Evolutionary conservation across 2,888 invertebrate genomes (phyloP).

Genomic region (Drosophila algonquin): DNA sequence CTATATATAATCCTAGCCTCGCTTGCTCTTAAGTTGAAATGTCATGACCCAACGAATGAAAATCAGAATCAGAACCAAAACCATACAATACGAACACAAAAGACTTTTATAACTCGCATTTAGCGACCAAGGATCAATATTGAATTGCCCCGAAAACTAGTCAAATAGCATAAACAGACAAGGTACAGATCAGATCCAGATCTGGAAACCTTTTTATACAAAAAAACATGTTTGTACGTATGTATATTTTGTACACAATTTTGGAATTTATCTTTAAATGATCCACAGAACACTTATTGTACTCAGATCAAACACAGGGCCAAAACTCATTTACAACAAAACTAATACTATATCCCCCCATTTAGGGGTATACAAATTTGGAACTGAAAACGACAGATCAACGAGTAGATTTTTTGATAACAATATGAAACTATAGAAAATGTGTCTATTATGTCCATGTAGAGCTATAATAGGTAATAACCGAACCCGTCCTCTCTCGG

Average conservation of each 20-base stretch:
- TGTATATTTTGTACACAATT: slow-evolving; percentile 26
- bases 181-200: slow-evolving; percentile 1
- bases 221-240: not conserved
- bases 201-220: slow-evolving; percentile 14
- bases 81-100: not conserved
- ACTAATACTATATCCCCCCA: not conserved
- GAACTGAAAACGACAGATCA: no score
- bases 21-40: slow-evolving; percentile 46
- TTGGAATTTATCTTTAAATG: not conserved
- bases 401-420: no score
- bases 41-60: slow-evolving; percentile 39
- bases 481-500: not conserved
- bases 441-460: not conserved
- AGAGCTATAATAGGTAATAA: not conserved
- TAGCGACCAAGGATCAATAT: slow-evolving; percentile 10
- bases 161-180: slow-evolving; percentile 6
- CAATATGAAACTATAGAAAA: not conserved
- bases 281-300: not conserved
- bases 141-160: not conserved
- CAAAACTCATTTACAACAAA: not conserved
- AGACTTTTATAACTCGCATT: slow-evolving; percentile 12
- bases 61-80: no score
- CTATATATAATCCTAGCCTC: slow-evolving; percentile 12
- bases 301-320: not conserved
- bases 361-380: no score